phyloP scores from a whole-genome alignment of 1,140 invertebrate species.

The Megalonaias nervosa region DNA sequence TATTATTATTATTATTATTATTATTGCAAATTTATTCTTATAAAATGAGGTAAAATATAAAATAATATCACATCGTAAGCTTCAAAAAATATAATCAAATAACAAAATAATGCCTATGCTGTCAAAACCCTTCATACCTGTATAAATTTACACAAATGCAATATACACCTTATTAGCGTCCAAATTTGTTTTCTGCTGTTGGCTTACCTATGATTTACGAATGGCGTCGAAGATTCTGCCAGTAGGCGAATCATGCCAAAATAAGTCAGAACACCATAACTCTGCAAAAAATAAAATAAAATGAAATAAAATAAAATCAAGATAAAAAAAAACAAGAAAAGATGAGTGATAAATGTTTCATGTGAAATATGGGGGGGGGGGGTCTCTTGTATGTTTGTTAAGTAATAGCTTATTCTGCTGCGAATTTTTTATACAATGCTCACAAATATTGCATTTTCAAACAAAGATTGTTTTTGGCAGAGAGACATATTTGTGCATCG shows the following conservation, averaged over 20 bases:
- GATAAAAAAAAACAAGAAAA: no score
- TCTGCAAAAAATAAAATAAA: constrained; percentile 52
- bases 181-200: constrained; percentile 43
- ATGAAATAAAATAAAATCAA: constrained; percentile 35
- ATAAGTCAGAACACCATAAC: constrained; percentile 29
- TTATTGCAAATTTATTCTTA: background rate
- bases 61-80: background rate
- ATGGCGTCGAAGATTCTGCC: constrained; percentile 28
- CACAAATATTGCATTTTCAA: no score
- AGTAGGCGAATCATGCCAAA: constrained; percentile 30
- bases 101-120: background rate
- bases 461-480: no score
- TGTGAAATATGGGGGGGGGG: no score
- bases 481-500: no score
- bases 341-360: no score
- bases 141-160: background rate
- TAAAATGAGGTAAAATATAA: background rate
- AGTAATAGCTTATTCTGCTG: no score
- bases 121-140: background rate
- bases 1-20: no score
- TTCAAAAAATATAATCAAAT: background rate
- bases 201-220: constrained; percentile 45
- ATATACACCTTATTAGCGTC: background rate
- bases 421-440: no score
- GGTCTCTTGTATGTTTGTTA: no score